Percentiles rank a stretch among this genome's conserved stretches.
phyloP scores from a whole-genome alignment of 2,888 invertebrate species.

The Smittia aterrima region DNA sequence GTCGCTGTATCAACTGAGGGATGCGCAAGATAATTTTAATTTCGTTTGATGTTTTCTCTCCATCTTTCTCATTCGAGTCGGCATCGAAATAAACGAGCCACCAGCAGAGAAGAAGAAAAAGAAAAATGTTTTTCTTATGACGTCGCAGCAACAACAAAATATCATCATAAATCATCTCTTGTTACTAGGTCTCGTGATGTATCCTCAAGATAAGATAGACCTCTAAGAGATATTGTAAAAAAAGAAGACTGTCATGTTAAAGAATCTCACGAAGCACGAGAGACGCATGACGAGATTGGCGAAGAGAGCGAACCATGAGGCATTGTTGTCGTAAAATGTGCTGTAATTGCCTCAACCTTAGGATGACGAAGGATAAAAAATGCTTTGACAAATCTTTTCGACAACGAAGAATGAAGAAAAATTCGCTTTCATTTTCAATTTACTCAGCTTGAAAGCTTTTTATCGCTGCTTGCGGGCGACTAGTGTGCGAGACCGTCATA shows the following conservation, averaged over 20 bases:
- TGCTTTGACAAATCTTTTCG: constrained; percentile 6
- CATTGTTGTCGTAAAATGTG: constrained; percentile 29
- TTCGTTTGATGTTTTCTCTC: constrained; percentile 12
- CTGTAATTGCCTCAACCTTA: constrained; percentile 30
- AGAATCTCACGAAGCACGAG: background rate
- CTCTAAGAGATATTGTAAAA: constrained; percentile 8
- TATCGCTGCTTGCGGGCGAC: background rate
- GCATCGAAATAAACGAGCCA: background rate
- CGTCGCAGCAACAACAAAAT: constrained; percentile 20
- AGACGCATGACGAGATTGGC: background rate
- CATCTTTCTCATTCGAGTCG: background rate
- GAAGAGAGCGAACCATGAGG: background rate
- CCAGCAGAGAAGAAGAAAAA: background rate
- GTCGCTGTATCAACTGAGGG: background rate
- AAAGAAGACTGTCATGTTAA: constrained; percentile 13
- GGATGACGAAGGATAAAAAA: constrained; percentile 2
- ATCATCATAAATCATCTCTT: constrained; percentile 36
- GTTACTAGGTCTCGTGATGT: background rate
- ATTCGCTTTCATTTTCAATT: constrained; percentile 9
- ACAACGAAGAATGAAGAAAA: background rate
- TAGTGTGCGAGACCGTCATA: background rate
- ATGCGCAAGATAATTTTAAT: constrained; percentile 2
- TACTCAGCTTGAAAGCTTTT: constrained; percentile 3
- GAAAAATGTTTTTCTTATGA: background rate
- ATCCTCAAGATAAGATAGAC: background rate